Evolutionary conservation across 2,888 invertebrate genomes (phyloP).

Genomic region (Pilophorus perplexus): DNA sequence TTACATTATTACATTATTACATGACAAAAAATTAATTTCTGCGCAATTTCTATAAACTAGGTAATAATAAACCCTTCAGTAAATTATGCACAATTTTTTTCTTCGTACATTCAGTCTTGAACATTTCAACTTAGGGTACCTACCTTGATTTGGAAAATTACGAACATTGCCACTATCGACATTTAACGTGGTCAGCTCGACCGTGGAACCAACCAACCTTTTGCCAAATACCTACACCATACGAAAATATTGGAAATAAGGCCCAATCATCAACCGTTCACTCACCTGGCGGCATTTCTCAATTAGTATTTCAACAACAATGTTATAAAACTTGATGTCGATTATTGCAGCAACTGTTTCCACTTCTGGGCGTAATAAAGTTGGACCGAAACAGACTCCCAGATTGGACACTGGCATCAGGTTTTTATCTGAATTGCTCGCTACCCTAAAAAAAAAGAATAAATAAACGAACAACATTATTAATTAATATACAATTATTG

Average conservation of each 20-base stretch:
- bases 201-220: too few relatives aligned
- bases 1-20: too few relatives aligned
- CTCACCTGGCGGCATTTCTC: constrained; percentile 80
- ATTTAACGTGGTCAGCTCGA: too few relatives aligned
- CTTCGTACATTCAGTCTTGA: too few relatives aligned
- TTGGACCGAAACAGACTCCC: constrained; percentile 97
- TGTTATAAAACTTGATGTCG: constrained; percentile 98
- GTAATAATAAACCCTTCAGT: too few relatives aligned
- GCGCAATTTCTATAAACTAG: too few relatives aligned
- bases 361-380: constrained; percentile 88
- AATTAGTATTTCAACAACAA: constrained; percentile 94
- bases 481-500: neutral
- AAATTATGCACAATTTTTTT: too few relatives aligned
- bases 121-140: too few relatives aligned
- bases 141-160: too few relatives aligned
- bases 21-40: too few relatives aligned
- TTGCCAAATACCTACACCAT: neutral
- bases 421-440: constrained; percentile 79
- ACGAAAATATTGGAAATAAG: neutral
- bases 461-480: neutral
- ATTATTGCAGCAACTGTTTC: constrained; percentile 97
- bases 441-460: constrained; percentile 63
- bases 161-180: too few relatives aligned
- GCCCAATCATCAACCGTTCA: too few relatives aligned
- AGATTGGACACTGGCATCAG: constrained; percentile 96